These are phyloP conservation scores for Ceyx cyanopectus DNA, from an alignment of 2,113 vertebrate species.

Conservation along the genomic window DNA sequence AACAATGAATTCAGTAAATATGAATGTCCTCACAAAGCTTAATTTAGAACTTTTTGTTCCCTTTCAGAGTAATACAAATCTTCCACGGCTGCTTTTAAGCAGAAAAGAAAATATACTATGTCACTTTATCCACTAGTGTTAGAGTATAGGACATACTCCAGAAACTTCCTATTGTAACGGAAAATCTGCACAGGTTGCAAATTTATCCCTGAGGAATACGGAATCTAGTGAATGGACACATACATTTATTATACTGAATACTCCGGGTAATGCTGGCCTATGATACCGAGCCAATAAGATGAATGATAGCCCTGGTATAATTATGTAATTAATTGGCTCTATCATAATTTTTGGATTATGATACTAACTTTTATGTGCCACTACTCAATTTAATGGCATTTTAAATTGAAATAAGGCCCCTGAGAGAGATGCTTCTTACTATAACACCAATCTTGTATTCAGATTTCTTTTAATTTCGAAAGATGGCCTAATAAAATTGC, in stretches of 20 bases:
- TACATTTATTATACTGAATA: background rate
- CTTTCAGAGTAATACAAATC: constrained; percentile 2
- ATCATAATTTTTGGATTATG: constrained; percentile 69
- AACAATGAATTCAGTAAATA: constrained; percentile 41
- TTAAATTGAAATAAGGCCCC: constrained; percentile 62
- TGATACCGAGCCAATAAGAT: constrained; percentile 12
- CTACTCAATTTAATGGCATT: constrained; percentile 62
- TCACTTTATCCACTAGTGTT: background rate
- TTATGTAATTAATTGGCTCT: constrained; percentile 66
- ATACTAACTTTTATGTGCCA: constrained; percentile 56
- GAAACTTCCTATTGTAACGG: constrained; percentile 41
- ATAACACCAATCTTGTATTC: constrained; percentile 50
- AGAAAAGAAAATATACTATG: constrained; percentile 34
- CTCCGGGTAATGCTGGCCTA: constrained; percentile 16
- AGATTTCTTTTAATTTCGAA: constrained; percentile 65
- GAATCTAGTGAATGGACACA: constrained; percentile 19
- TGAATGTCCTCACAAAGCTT: background rate
- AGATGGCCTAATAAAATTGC: constrained; percentile 70
- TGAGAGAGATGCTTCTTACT: constrained; percentile 50
- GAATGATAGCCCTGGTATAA: constrained; percentile 29
- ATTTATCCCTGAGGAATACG: constrained; percentile 23
- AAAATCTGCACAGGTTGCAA: constrained; percentile 31
- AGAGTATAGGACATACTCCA: background rate
- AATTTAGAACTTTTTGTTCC: constrained; percentile 42
- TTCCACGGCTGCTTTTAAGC: constrained; percentile 37